Percentiles rank a stretch among this genome's conserved stretches.
phyloP scores from a whole-genome alignment of 2,113 vertebrate species.

The Pseudorasbora parva region DNA sequence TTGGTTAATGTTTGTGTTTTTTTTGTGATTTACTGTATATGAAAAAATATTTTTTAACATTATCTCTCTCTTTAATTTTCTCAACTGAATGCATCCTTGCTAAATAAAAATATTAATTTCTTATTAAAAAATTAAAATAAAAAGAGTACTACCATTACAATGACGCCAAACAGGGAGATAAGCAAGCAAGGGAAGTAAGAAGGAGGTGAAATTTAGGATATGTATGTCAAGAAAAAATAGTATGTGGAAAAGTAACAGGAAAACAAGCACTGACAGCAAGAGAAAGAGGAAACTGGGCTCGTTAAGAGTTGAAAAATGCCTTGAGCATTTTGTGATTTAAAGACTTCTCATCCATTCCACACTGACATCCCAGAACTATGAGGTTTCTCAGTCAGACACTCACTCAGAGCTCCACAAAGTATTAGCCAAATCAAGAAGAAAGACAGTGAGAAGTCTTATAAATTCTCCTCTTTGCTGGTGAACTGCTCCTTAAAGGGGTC shows the following conservation, averaged over 20 bases:
- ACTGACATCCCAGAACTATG: conserved; percentile 72
- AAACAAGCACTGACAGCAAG: neutral
- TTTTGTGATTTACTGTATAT: no score
- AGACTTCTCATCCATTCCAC: conserved; percentile 67
- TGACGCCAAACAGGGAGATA: neutral
- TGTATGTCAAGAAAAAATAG: neutral
- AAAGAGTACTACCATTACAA: neutral
- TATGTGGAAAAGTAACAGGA: neutral
- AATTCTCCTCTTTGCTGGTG: neutral
- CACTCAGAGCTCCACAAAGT: neutral
- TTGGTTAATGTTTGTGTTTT: no score
- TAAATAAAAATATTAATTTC: neutral
- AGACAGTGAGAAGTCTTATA: conserved; percentile 48
- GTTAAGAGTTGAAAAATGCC: neutral
- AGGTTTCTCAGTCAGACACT: conserved; percentile 44
- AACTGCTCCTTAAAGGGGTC: neutral
- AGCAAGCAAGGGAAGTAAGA: neutral
- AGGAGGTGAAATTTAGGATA: conserved; percentile 7
- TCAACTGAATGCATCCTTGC: neutral
- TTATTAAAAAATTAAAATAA: neutral
- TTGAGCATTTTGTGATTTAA: conserved; percentile 24
- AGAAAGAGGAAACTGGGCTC: neutral
- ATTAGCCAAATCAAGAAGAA: conserved; percentile 29
- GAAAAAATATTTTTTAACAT: no score
- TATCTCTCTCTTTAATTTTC: no score